Evolutionary conservation across 1,140 invertebrate species (phyloP), one percentile per base, ranked within the genome.

Genomic region (Parapsyche elsis): DNA sequence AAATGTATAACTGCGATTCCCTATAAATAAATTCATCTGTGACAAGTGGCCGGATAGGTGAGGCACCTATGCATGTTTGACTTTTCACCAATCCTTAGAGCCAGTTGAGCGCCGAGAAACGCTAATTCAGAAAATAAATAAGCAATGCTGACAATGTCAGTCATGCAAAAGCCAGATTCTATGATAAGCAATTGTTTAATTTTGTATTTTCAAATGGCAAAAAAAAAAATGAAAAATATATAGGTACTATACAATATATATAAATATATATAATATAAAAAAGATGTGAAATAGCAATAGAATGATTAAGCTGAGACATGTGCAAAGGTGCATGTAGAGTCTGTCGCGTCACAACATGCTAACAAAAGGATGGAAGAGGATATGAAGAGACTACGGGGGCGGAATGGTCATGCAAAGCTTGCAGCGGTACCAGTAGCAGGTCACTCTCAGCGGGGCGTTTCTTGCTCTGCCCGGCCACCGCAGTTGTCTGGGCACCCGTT

Each of bases 391-490:
- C 38, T 57, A 64, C 82, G 80, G 64, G 76, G 78, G 80, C 80
- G 78, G 82, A 81, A 57, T 76, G 44, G 67, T 81, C 85, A 85
- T 86, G 86, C 86, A 87, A 87, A 81, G 80, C 80, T 81, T 92
- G 92, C 92, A 88, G 90, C 90, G 93, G 94, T 96, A 96, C 95
- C 95, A 96, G 94, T 94, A 96, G 92, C 91, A 96, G 91, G 91
- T 96, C 95, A 90, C 94, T 94, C 89, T 93, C 87, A 81, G 87
- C 87, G 85, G 87, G 84, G 84, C 87, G 86, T 92, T 96, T 96
- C 94, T 95, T 95, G 92, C 94, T 94, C 89, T 94, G 92, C 91
- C 93, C 92, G 88, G 92, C 91, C 84, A 88, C 87, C 81, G 89
- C 87, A 83, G 89, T 88, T 83, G 87, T 86, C 84, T 88, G 84